Evolutionary conservation across 2,888 invertebrate genomes (phyloP).

Genomic region (Acrocera orbiculus): DNA sequence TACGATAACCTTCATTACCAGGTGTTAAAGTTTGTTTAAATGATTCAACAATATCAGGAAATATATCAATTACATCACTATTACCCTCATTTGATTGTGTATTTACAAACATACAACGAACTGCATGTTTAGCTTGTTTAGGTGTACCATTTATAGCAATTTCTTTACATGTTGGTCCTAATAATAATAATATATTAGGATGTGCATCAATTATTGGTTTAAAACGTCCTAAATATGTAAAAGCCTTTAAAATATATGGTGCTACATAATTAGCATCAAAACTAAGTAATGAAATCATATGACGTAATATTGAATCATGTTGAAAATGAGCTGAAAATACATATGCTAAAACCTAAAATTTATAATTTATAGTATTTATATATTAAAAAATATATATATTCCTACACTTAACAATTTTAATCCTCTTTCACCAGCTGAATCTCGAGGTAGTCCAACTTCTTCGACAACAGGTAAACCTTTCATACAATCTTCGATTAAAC

Average conservation of each 20-base stretch:
- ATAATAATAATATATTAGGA: conserved; percentile 52
- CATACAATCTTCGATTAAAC: conserved; percentile 49
- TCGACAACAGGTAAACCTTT: conserved; percentile 49
- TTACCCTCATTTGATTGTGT: conserved; percentile 34
- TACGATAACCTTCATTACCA: conserved; percentile 66
- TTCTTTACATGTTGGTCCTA: conserved; percentile 74
- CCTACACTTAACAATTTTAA: conserved; percentile 64
- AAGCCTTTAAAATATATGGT: conserved; percentile 63
- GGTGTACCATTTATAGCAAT: conserved; percentile 79
- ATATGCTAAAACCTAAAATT: conserved; percentile 45
- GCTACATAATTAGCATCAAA: conserved; percentile 61
- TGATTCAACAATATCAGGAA: conserved; percentile 66
- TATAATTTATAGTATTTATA: conserved; percentile 34
- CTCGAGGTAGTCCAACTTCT: conserved; percentile 61
- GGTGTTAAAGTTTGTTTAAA: conserved; percentile 57
- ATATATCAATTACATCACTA: conserved; percentile 43
- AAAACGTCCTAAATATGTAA: conserved; percentile 76
- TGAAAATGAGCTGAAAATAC: conserved; percentile 89
- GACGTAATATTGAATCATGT: conserved; percentile 62
- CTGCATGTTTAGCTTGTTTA: conserved; percentile 92
- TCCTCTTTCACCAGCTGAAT: conserved; percentile 75
- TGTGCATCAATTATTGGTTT: conserved; percentile 65
- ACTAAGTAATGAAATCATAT: conserved; percentile 49
- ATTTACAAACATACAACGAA: conserved; percentile 78
- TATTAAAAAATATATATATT: conserved; percentile 15